These are phyloP conservation scores for Drosophila maculinotata DNA, from an alignment of 2,888 invertebrate species.

Conservation along the genomic window DNA sequence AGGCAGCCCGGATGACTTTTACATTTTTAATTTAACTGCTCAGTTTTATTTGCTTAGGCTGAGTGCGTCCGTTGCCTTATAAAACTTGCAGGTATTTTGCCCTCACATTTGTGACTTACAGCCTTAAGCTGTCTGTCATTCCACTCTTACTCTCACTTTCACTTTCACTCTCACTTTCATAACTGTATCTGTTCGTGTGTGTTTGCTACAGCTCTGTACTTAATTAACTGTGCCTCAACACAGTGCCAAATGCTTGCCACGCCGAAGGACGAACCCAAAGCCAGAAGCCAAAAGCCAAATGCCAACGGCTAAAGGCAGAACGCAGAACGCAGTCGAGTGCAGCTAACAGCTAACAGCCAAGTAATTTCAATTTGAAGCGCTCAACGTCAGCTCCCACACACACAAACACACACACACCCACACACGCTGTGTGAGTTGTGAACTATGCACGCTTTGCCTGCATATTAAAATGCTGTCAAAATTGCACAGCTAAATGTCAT, in stretches of 20 bases:
- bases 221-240: slow-evolving; percentile 59
- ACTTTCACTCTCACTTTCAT: slow-evolving; percentile 1
- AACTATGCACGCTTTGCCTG: slow-evolving; percentile 53
- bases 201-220: slow-evolving; percentile 26
- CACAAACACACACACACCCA: slow-evolving; percentile 16
- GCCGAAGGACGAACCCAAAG: slow-evolving; percentile 8
- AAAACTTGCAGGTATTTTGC: slow-evolving; percentile 47
- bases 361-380: slow-evolving; percentile 64
- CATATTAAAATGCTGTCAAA: slow-evolving; percentile 76
- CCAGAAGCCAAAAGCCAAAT: slow-evolving; percentile 9
- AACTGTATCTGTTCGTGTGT: slow-evolving; percentile 15
- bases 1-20: slow-evolving; percentile 36
- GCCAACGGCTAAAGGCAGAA: slow-evolving; percentile 28
- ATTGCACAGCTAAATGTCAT: slow-evolving; percentile 74
- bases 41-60: slow-evolving; percentile 66
- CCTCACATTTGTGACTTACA: slow-evolving; percentile 16
- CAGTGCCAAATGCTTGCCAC: slow-evolving; percentile 32
- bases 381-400: slow-evolving; percentile 45
- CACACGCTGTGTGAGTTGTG: slow-evolving; percentile 12
- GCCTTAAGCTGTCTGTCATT: slow-evolving; percentile 43
- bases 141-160: no score
- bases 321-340: slow-evolving; percentile 40
- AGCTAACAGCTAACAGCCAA: slow-evolving; percentile 51
- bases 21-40: slow-evolving; percentile 67
- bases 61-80: slow-evolving; percentile 44